A percentile compares a stretch with the other conserved stretches of the same genome.
Conservation (phyloP, 2,113 vertebrate genomes). For the Hippocampus comes region DNA sequence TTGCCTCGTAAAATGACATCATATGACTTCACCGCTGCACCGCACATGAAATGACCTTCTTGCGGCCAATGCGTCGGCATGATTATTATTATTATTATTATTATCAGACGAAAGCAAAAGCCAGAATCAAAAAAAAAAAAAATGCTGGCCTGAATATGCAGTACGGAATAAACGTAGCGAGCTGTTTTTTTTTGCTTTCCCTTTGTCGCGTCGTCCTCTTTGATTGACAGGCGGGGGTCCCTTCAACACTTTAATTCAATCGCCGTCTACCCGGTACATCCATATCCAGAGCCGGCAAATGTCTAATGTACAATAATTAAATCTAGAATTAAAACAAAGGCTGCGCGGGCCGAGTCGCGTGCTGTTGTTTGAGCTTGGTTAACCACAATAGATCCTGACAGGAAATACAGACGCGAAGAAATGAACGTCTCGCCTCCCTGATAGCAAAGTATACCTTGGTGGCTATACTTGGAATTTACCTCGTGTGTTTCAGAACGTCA, state of each 20-base stretch:
- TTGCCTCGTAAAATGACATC: slow-evolving; percentile 13
- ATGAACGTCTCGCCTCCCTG: slow-evolving; percentile 7
- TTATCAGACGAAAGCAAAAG: too few relatives aligned
- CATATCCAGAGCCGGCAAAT: slow-evolving; percentile 12
- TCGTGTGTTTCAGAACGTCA: slow-evolving; percentile 19
- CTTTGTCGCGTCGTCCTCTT: slow-evolving; percentile 1
- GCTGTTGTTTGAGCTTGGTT: slow-evolving; percentile 17
- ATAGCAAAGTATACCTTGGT: not conserved
- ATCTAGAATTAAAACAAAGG: slow-evolving; percentile 31
- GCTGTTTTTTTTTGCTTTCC: not conserved
- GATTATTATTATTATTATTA: too few relatives aligned
- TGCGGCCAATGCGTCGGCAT: too few relatives aligned
- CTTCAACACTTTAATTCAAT: slow-evolving; percentile 13
- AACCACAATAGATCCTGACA: slow-evolving; percentile 25
- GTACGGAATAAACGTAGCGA: not conserved
- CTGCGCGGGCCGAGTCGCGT: not conserved
- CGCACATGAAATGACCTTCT: not conserved
- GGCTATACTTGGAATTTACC: slow-evolving; percentile 14
- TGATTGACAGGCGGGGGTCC: slow-evolving; percentile 22
- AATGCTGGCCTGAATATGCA: not conserved
- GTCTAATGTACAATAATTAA: slow-evolving; percentile 36
- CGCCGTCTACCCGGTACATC: not conserved
- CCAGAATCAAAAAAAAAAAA: too few relatives aligned
- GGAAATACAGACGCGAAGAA: slow-evolving; percentile 14
- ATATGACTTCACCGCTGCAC: not conserved